These are phyloP conservation scores for Pheucticus melanocephalus DNA, from an alignment of 2,113 vertebrate species.

Conservation along the genomic window DNA sequence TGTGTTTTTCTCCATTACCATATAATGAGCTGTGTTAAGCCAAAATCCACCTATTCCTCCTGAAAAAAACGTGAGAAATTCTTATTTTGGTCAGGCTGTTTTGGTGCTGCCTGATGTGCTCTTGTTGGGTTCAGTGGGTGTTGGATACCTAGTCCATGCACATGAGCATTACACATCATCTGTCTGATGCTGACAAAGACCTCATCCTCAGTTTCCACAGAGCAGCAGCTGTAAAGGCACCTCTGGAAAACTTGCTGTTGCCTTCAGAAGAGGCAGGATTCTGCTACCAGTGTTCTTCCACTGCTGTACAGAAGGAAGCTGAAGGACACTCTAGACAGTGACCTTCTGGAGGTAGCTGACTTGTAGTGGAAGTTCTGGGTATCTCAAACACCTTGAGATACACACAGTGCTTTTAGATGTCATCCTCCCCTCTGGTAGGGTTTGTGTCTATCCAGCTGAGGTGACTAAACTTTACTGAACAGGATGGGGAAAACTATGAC, in stretches of 20 bases:
- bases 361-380: neutral
- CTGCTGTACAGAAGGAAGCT: neutral
- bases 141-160: neutral
- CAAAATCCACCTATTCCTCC: neutral
- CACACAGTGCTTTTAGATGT: neutral
- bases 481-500: neutral
- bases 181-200: neutral
- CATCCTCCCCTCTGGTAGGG: neutral
- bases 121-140: neutral
- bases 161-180: fast-evolving
- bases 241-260: neutral
- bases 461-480: neutral
- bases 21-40: constrained; percentile 16
- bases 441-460: neutral
- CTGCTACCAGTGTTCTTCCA: neutral
- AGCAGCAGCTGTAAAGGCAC: neutral
- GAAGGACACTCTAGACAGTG: neutral
- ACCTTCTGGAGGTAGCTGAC: neutral
- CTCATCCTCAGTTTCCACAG: neutral
- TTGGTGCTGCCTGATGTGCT: neutral
- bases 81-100: neutral
- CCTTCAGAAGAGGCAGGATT: neutral
- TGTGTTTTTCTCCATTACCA: constrained; percentile 1
- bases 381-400: neutral
- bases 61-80: neutral